These are phyloP conservation scores for Carduelis carduelis DNA, from an alignment of 2,797 vertebrate genomes.

Conservation along the genomic window DNA sequence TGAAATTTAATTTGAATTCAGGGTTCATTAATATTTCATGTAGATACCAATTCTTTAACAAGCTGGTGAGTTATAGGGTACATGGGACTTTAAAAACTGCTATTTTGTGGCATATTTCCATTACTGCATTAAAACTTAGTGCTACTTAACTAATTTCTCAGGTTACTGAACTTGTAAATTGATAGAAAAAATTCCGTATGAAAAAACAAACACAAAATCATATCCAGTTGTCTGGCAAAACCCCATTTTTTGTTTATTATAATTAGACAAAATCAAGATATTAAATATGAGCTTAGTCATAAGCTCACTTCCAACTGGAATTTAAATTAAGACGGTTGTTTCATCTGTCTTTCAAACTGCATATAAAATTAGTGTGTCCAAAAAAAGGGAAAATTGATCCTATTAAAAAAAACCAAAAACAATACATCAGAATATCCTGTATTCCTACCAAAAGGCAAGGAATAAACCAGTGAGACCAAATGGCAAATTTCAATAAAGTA, in stretches of 20 bases:
- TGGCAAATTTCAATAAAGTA: not conserved
- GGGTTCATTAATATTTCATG: not conserved
- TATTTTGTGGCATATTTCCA: not conserved
- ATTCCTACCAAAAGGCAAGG: not conserved
- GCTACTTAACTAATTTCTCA: not conserved
- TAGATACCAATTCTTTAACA: not conserved
- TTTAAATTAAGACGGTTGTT: not conserved
- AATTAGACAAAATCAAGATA: not conserved
- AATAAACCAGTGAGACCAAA: not conserved
- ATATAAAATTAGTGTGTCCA: not conserved
- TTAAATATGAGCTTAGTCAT: not conserved
- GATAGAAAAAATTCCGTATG: not conserved
- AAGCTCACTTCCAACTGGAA: not conserved
- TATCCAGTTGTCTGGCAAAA: not conserved
- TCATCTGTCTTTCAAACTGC: not conserved
- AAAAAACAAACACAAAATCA: not conserved
- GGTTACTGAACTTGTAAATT: not conserved
- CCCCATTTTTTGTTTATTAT: not conserved
- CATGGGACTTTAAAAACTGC: not conserved
- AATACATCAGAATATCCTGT: accelerated
- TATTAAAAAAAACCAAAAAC: not conserved
- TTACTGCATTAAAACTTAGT: not conserved
- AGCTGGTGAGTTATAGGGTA: not conserved
- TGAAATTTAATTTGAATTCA: not conserved
- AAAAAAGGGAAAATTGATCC: not conserved